Evolutionary conservation across 2,797 vertebrate species (phyloP).

Genomic region (Protosalanx chinensis): DNA sequence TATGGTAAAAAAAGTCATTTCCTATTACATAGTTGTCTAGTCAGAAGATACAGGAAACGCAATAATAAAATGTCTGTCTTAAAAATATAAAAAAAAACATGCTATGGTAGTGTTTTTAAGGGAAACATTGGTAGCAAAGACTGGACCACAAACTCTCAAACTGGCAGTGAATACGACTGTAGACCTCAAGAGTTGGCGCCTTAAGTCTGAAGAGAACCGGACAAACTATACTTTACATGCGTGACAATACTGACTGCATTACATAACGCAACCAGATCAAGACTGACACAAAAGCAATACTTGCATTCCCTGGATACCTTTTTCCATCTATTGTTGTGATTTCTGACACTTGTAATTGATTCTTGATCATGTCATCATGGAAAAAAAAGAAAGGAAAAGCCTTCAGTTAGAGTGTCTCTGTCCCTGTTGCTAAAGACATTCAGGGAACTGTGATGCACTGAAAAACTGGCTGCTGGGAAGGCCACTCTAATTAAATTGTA

Average conservation of each 20-base stretch:
- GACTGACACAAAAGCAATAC: background rate
- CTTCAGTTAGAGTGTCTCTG: slow-evolving; percentile 30
- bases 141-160: slow-evolving; percentile 31
- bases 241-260: slow-evolving; percentile 10
- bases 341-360: no score
- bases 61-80: slow-evolving; percentile 65
- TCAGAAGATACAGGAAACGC: slow-evolving; percentile 66
- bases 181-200: slow-evolving; percentile 26
- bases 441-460: slow-evolving; percentile 53
- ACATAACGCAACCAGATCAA: background rate
- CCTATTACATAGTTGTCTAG: slow-evolving; percentile 65
- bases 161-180: slow-evolving; percentile 29
- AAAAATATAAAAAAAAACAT: slow-evolving; percentile 41
- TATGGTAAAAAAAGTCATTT: slow-evolving; percentile 49
- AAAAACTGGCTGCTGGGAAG: slow-evolving; percentile 67
- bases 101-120: slow-evolving; percentile 36
- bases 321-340: no score
- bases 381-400: slow-evolving; percentile 16
- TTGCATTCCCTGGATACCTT: background rate
- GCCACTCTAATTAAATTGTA: slow-evolving; percentile 84
- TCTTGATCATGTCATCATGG: background rate
- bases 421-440: slow-evolving; percentile 30
- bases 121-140: slow-evolving; percentile 41
- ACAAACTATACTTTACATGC: slow-evolving; percentile 4
- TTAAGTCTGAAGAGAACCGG: slow-evolving; percentile 29